Base-by-base conservation (phyloP, 2,113 vertebrate species). In the Nothoprocta perdicaria region DNA sequence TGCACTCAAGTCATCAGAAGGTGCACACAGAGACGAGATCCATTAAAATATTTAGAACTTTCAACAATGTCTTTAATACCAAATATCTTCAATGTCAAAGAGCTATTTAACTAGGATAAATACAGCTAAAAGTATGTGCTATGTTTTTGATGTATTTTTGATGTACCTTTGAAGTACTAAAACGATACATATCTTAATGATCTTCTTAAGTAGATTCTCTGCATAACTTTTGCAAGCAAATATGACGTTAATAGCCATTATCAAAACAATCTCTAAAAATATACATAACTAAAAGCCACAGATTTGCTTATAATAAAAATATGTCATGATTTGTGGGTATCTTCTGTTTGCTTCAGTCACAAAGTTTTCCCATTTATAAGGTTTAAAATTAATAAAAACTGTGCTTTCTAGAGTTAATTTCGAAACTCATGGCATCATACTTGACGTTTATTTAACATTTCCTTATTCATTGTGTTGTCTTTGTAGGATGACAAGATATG, bases 21-120 rank as follows among this genome's bases (percentile, higher is more conserved):
- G 52, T 57, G 24, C 45, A 50, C 69, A 43, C 2, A 58, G 33
- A 92, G 69, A 94, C 33, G 74, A 71, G 27, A 73, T 86, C 87
- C 89, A 53, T 93, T 72, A 91, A 87, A 95, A 77, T 38, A 50
- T 87, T 93, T 89, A 77, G 31, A 89, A 91, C 77, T 33, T 63
- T 10, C 26, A 38, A 35, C 80, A 63, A 84, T 71, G 14, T 77
- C 55, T 86, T 87, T 69, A 89, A 43, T 87, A n/a, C 11, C 29
- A 57, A 57, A 57, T 57, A 17, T 31, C 53, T 57, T 57, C 29
- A 57, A 73, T n/a, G 60, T 87, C 67, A 84, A 92, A 92, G 23
- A 84, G 15, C 3, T 76, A 92, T 7, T 84, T 81, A 89, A 87
- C 84, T 84, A 55, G 69, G 63, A 90, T 43, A 85, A 85, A 41